Base-by-base conservation (phyloP, 2,797 vertebrate genomes). In the Pempheris klunzingeri region DNA sequence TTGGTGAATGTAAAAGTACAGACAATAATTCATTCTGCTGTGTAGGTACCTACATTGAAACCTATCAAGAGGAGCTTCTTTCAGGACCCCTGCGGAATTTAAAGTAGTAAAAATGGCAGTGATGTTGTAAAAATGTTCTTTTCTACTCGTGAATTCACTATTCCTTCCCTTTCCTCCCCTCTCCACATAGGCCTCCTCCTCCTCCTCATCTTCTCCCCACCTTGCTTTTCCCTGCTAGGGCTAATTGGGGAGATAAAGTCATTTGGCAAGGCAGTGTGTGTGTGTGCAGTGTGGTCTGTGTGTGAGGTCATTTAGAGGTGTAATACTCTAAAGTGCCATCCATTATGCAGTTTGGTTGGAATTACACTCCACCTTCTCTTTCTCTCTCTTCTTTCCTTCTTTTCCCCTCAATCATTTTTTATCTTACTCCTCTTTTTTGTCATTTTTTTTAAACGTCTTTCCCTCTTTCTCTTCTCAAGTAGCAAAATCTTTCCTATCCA, bases 191-290 rank as follows among this genome's bases (percentile, higher is more conserved):
- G 15, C 46, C 34, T 53, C 72, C 12, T 34, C 28, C 49, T 52
- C 28, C 9, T 73, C 28, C 49, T 52, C 28, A 7, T 73, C 55
- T 28, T 46, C 36, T 28, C 64, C 54, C 74, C 30, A 64, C 58
- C 61, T 60, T n/a, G n/a, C 52, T 71, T 53, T 73, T 74, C 66
- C 61, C 49, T 52, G 50, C 78, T 59, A 53, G 73, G 81, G 69
- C 80, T 92, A 90, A 92, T 91, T 90, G 82, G 76, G 74, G 36
- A 82, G 80, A 90, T 89, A 80, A 84, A 92, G 88, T 87, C 66
- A 88, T 90, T 91, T 87, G 84, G 81, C 72, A 71, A 81, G 59
- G 54, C 68, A 30, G 41, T 49, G 68, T 72, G 63, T 43, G 32
- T 38, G 62, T 22, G 41, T 53, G 62, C 20, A 50, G 26, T 55